A percentile compares a stretch with the other conserved stretches of the same genome.
Conservation (phyloP, 1,140 invertebrate genomes). For the Papilio aristodemus region DNA sequence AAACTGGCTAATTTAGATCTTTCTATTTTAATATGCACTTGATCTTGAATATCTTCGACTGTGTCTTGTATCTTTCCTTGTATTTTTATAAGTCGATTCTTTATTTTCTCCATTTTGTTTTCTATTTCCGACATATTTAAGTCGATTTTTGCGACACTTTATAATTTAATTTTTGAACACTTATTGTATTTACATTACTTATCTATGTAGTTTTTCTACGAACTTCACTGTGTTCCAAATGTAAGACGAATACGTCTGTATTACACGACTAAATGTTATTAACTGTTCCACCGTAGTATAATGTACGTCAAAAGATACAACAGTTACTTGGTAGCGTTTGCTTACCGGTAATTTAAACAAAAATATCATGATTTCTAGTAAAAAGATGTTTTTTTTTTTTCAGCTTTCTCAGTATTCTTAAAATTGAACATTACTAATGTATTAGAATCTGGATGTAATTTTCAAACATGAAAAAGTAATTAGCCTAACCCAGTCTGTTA, state of each 20-base stretch:
- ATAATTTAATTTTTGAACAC: neutral
- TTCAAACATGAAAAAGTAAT: too few relatives aligned
- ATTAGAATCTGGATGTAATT: too few relatives aligned
- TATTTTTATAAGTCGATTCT: slow-evolving; percentile 62
- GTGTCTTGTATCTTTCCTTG: slow-evolving; percentile 74
- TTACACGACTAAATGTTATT: neutral
- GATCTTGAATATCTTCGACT: slow-evolving; percentile 74
- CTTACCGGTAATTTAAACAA: neutral
- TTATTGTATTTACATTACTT: neutral
- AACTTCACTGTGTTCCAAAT: neutral
- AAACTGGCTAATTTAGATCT: slow-evolving; percentile 64
- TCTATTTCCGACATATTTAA: slow-evolving; percentile 58
- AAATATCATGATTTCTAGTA: neutral
- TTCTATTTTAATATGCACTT: slow-evolving; percentile 71
- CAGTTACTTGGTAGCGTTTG: neutral
- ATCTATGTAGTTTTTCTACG: neutral
- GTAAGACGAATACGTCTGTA: neutral
- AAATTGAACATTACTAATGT: neutral
- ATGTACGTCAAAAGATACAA: neutral
- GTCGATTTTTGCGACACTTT: neutral
- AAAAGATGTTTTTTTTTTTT: neutral
- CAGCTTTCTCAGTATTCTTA: neutral
- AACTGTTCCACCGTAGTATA: neutral
- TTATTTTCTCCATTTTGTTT: slow-evolving; percentile 71
- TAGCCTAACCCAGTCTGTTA: too few relatives aligned